Evolutionary conservation across 2,797 vertebrate genomes (phyloP).

Genomic region (Luscinia luscinia): DNA sequence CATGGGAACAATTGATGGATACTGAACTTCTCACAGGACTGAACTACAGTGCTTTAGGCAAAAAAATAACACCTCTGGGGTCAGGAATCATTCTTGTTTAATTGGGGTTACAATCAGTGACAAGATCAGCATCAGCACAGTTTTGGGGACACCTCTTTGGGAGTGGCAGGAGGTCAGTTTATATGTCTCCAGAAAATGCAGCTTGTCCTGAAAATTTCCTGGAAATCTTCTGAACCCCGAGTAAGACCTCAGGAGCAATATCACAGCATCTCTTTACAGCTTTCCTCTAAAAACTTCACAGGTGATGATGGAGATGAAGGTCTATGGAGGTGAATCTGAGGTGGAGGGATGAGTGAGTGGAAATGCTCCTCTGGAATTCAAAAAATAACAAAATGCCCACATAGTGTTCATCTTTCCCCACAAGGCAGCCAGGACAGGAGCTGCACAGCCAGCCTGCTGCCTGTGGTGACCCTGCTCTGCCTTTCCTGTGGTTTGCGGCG

Average conservation of each 20-base stretch:
- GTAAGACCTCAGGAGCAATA: not conserved
- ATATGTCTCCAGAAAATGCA: not conserved
- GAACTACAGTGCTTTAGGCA: not conserved
- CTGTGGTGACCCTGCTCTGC: not conserved
- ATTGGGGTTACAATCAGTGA: not conserved
- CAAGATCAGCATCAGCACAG: not conserved
- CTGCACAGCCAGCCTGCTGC: rapidly evolving
- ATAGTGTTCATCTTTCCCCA: not conserved
- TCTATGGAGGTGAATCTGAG: not conserved
- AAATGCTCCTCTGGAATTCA: not conserved
- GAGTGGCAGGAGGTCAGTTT: not conserved
- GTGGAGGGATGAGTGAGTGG: not conserved
- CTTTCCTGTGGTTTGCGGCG: not conserved
- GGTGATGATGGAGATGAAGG: not conserved
- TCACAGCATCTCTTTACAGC: not conserved
- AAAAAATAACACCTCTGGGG: not conserved
- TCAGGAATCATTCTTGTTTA: not conserved
- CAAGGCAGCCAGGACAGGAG: not conserved
- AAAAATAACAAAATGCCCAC: rapidly evolving
- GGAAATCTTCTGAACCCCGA: not conserved
- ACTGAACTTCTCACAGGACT: not conserved
- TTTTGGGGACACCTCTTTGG: not conserved
- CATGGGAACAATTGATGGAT: not conserved
- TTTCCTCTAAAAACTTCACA: not conserved
- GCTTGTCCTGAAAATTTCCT: not conserved